Evolutionary conservation across 2,797 vertebrate species (phyloP), one percentile per base, ranked within the genome.

Genomic region (Sebastes iracundus): DNA sequence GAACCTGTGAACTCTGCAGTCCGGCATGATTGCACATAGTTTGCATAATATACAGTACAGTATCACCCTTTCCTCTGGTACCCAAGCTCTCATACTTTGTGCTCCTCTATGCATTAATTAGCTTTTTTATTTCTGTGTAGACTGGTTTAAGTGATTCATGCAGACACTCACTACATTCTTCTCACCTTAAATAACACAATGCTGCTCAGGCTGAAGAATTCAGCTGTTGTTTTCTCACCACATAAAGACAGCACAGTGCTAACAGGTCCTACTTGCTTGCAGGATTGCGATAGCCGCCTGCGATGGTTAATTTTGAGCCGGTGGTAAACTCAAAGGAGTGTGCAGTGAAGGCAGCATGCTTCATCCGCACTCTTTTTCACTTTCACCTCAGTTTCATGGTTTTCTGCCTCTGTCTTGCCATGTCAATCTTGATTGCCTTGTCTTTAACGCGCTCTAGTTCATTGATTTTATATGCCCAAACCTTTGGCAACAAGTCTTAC

Each of bases 21-120:
- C 11, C 16, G 42, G 60, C 61, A 18, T 61, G 81, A 72, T 46
- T 84, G 79, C 80, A 75, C 72, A 72, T 55, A 30, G n/a, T 75
- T 83, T 81, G 35, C 38, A 81, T 81, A 56, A 81, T 81, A 56
- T 25, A 60, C 7, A 75, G 42, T 32, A 65, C 9, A 70, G 33
- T 72, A 30, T 75, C 49, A 16, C 13, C 23, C 25, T 81, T 64
- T 72, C 65, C 64, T 72, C 49, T 32, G 33, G 23, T 23, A 25
- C 18, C 7, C 7, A 71, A 72, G 22, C 69, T 58, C 23, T 76
- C 52, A 55, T 63, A 22, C 42, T 61, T 25, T 56, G 32, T 59
- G 23, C 56, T 79, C 23, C 35, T 74, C 73, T 77, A 61, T 78
- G 78, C 76, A 76, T 75, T 30, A 18, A 65, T 72, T 23, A 38